Conservation (phyloP, 2,797 vertebrate genomes). For the Propithecus perrieri region DNA sequence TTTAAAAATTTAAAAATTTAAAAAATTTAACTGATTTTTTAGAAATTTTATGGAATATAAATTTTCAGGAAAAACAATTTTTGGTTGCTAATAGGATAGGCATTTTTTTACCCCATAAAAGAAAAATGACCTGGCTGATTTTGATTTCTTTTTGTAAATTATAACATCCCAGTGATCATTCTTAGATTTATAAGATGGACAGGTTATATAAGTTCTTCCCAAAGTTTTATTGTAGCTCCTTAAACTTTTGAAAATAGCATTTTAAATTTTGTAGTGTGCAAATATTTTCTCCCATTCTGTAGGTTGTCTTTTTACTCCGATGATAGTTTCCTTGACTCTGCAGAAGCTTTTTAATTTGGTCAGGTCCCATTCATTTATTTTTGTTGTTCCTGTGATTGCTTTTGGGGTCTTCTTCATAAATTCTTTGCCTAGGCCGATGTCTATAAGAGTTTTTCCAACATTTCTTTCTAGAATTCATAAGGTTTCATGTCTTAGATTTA, state of each 20-base stretch:
- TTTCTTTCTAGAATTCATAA: too few relatives aligned
- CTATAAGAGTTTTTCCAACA: too few relatives aligned
- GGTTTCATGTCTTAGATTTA: too few relatives aligned
- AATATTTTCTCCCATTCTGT: too few relatives aligned
- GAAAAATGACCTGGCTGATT: background rate
- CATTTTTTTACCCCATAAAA: background rate
- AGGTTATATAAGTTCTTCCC: background rate
- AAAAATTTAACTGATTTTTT: slow-evolving; percentile 23
- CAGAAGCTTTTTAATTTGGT: too few relatives aligned
- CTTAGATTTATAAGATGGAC: background rate
- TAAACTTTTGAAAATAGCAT: slow-evolving; percentile 43
- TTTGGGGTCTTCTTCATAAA: too few relatives aligned
- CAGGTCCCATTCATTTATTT: too few relatives aligned
- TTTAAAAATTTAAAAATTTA: slow-evolving; percentile 17
- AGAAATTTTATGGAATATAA: background rate
- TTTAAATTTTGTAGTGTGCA: background rate
- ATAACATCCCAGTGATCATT: background rate
- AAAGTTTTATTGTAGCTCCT: slow-evolving; percentile 39
- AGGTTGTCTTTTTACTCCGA: too few relatives aligned
- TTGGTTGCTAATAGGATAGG: background rate
- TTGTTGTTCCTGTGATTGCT: too few relatives aligned
- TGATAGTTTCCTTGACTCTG: too few relatives aligned
- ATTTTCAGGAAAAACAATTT: background rate
- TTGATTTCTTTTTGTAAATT: slow-evolving; percentile 47
- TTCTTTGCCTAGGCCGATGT: too few relatives aligned